These are phyloP conservation scores for Enchytraeus crypticus DNA, from an alignment of 2,888 invertebrate genomes.

Conservation along the genomic window DNA sequence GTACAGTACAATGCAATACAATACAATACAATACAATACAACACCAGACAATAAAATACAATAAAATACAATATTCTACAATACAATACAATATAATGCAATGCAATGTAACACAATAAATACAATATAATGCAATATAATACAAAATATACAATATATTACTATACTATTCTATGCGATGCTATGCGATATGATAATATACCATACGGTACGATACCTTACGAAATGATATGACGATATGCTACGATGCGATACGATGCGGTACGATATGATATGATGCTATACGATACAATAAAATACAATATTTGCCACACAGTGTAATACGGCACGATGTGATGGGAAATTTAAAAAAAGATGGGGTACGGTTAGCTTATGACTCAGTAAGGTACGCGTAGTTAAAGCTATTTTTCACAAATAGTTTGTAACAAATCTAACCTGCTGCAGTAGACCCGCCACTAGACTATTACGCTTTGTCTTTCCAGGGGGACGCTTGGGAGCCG, in stretches of 20 bases:
- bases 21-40: not conserved
- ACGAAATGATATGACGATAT: too few relatives aligned
- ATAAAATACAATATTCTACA: not conserved
- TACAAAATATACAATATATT: not conserved
- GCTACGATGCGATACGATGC: too few relatives aligned
- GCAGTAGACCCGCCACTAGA: not conserved
- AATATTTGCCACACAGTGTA: too few relatives aligned
- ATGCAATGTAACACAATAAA: not conserved
- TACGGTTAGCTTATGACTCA: too few relatives aligned
- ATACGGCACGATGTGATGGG: too few relatives aligned
- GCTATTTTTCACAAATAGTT: not conserved
- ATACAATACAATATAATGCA: not conserved
- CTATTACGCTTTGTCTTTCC: not conserved
- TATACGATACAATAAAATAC: too few relatives aligned
- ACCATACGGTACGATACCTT: too few relatives aligned
- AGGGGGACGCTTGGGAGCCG: not conserved
- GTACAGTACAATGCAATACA: not conserved
- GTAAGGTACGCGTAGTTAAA: too few relatives aligned
- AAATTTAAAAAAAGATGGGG: too few relatives aligned
- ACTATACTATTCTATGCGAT: too few relatives aligned
- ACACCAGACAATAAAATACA: not conserved
- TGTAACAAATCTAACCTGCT: not conserved
- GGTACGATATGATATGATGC: too few relatives aligned
- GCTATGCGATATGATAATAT: too few relatives aligned
- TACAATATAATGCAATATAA: not conserved